A percentile compares a stretch with the other conserved stretches of the same genome.
phyloP scores from a whole-genome alignment of 2,113 vertebrate species.

The Leptosomus discolor region DNA sequence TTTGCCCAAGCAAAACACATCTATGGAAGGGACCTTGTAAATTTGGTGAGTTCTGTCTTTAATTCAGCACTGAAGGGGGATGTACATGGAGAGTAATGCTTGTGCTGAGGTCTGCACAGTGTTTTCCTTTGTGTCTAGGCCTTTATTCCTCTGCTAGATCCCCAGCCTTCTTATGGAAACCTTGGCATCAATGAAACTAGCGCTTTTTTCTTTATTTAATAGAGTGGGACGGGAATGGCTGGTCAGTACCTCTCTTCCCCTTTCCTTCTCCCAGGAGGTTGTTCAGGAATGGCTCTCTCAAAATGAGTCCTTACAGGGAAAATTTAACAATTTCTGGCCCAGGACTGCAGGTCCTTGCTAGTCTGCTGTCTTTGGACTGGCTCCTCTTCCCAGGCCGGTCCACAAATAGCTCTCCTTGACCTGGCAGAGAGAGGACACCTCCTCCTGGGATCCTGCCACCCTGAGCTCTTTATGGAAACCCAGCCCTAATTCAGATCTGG shows the following conservation, averaged over 20 bases:
- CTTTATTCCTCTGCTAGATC: not conserved
- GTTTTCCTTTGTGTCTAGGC: not conserved
- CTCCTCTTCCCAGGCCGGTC: not conserved
- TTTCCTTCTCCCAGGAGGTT: not conserved
- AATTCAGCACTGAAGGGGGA: not conserved
- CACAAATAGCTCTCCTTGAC: not conserved
- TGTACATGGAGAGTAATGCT: not conserved
- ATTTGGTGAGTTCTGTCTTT: not conserved
- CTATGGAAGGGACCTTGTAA: not conserved
- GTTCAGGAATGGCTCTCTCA: not conserved
- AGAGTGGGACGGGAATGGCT: not conserved
- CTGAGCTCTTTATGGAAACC: not conserved
- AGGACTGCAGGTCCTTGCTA: not conserved
- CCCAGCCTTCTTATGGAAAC: not conserved
- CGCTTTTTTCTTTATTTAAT: not conserved
- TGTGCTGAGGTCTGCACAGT: not conserved
- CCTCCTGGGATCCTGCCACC: not conserved
- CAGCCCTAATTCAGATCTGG: not conserved
- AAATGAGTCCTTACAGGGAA: not conserved
- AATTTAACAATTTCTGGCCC: not conserved
- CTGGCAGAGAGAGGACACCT: not conserved
- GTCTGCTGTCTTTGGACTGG: not conserved
- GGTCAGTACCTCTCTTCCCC: not conserved
- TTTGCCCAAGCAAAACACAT: not conserved
- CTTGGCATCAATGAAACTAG: not conserved